Conservation (phyloP, 2,888 invertebrate species). For the Scaptomyza parva region DNA sequence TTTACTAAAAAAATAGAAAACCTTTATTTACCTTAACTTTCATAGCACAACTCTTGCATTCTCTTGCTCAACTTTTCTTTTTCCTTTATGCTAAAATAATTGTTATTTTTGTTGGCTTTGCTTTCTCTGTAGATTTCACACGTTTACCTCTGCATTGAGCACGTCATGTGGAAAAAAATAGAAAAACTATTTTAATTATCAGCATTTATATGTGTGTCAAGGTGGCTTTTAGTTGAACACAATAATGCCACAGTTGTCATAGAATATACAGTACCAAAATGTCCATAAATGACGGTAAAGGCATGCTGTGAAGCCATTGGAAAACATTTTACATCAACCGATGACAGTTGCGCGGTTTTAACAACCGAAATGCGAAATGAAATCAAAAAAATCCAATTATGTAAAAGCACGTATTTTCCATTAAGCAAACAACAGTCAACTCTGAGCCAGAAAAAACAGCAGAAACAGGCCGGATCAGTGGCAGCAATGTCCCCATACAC, state of each 20-base stretch:
- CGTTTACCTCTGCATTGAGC: conserved; percentile 15
- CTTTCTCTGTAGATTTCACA: neutral
- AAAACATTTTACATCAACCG: conserved; percentile 59
- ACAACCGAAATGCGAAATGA: conserved; percentile 32
- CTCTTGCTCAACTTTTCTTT: neutral
- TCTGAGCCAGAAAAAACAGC: conserved; percentile 7
- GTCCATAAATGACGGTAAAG: conserved; percentile 38
- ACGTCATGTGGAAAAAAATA: neutral
- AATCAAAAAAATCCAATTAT: conserved; percentile 72
- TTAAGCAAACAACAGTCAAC: conserved; percentile 64
- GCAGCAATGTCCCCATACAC: neutral
- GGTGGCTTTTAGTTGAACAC: conserved; percentile 1
- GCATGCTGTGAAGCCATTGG: conserved; percentile 57
- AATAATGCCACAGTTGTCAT: neutral
- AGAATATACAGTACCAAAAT: conserved; percentile 6
- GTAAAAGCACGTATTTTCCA: conserved; percentile 74
- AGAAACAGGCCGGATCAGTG: neutral
- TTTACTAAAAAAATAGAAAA: neutral
- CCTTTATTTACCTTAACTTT: neutral
- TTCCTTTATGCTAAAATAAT: neutral
- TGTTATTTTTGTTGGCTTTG: neutral
- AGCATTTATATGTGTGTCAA: conserved; percentile 25
- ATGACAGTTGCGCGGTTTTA: conserved; percentile 33
- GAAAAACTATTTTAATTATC: conserved; percentile 31
- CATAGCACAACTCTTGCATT: accelerated